A percentile compares a stretch with the other conserved stretches of the same genome.
phyloP scores from a whole-genome alignment of 2,113 vertebrate genomes.

The Nanger granti region DNA sequence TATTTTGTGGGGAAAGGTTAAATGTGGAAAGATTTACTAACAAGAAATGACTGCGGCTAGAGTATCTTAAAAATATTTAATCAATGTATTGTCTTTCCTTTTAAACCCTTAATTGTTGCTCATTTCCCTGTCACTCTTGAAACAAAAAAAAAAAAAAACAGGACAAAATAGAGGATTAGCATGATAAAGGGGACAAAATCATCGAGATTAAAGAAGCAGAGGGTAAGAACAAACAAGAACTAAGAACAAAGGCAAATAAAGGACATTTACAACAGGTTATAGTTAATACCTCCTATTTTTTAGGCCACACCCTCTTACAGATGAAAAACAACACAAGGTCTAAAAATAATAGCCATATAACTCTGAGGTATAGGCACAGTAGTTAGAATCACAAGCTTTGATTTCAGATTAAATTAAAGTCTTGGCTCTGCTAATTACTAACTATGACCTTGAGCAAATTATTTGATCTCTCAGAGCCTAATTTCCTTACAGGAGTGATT shows the following conservation, averaged over 20 bases:
- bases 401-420: conserved; percentile 8
- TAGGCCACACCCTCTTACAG: background rate
- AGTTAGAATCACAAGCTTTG: background rate
- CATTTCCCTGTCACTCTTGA: conserved; percentile 3
- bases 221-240: background rate
- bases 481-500: conserved; percentile 3
- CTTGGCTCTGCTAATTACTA: background rate
- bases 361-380: background rate
- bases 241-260: background rate
- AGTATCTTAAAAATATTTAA: conserved; percentile 7
- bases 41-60: background rate
- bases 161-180: background rate
- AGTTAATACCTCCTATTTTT: background rate
- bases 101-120: background rate
- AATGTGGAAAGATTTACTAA: background rate
- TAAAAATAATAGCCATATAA: conserved; percentile 6
- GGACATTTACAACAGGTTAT: background rate
- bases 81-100: background rate
- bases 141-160: accelerated
- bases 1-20: background rate
- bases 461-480: conserved; percentile 25
- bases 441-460: conserved; percentile 26
- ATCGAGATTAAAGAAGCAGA: background rate
- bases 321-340: background rate
- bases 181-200: background rate